These are phyloP conservation scores for Cerastis leucographa DNA, from an alignment of 2,888 invertebrate species.

Conservation along the genomic window DNA sequence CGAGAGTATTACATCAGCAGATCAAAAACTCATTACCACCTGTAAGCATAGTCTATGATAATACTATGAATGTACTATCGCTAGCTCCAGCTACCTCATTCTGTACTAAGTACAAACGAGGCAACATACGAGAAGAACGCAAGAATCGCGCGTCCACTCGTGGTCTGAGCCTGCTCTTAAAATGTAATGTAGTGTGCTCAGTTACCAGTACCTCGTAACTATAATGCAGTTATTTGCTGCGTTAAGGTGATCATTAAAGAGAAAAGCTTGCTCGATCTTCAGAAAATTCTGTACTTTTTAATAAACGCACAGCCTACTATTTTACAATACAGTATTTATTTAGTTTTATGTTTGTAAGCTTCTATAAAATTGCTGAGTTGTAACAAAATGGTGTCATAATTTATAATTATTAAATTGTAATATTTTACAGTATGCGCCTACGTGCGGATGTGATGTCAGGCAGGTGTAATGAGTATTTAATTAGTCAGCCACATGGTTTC, in stretches of 20 bases:
- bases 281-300: neutral
- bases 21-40: neutral
- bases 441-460: slow-evolving; percentile 3
- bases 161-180: slow-evolving; percentile 32
- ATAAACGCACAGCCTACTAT: too few relatives aligned
- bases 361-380: neutral
- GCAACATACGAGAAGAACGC: neutral
- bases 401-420: neutral
- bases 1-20: neutral
- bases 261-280: slow-evolving; percentile 8
- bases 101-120: neutral
- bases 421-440: neutral
- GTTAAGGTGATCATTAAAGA: slow-evolving; percentile 14
- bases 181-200: slow-evolving; percentile 17
- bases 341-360: neutral
- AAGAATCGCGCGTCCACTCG: neutral
- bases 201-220: slow-evolving; percentile 44
- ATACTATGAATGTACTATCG: neutral
- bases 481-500: slow-evolving; percentile 11
- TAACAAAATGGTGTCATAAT: neutral
- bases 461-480: slow-evolving; percentile 26
- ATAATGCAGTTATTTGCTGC: slow-evolving; percentile 38
- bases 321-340: neutral
- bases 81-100: neutral
- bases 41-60: neutral